Evolutionary conservation across 2,113 vertebrate species (phyloP).

Genomic region (Bufo bufo): DNA sequence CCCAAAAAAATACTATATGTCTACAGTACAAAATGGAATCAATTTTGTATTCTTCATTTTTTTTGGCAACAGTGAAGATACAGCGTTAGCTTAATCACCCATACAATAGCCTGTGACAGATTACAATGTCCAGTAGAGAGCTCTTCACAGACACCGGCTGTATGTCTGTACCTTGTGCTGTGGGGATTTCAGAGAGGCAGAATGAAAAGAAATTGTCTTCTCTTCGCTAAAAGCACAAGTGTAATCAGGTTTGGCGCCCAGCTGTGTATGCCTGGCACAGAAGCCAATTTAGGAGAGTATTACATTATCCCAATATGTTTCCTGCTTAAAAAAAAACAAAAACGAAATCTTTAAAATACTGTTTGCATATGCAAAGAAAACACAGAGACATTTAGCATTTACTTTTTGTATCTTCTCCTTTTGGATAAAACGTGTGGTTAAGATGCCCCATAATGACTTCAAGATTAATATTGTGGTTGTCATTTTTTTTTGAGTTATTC

Average conservation of each 20-base stretch:
- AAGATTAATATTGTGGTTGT: not conserved
- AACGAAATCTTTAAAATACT: not conserved
- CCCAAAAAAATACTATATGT: not conserved
- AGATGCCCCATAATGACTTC: not conserved
- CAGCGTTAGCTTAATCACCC: not conserved
- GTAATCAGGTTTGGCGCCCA: conserved; percentile 54
- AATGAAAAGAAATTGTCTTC: conserved; percentile 42
- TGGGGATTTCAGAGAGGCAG: conserved; percentile 1
- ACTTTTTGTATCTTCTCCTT: not conserved
- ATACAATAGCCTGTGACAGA: not conserved
- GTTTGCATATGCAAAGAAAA: not conserved
- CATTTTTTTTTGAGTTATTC: not conserved
- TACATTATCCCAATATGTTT: conserved; percentile 33
- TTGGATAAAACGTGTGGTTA: not conserved
- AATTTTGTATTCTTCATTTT: not conserved
- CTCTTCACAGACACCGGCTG: not conserved
- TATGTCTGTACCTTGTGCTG: not conserved
- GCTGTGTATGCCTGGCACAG: conserved; percentile 26
- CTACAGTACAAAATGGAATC: not conserved
- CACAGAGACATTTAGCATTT: not conserved
- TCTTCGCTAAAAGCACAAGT: conserved; percentile 46
- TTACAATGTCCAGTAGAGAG: conserved; percentile 4
- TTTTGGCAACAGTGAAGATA: not conserved
- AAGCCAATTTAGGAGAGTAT: conserved; percentile 47
- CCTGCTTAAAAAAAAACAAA: conserved; percentile 1